Evolutionary conservation across 2,888 invertebrate genomes (phyloP).

Genomic region (Vanessa cardui): DNA sequence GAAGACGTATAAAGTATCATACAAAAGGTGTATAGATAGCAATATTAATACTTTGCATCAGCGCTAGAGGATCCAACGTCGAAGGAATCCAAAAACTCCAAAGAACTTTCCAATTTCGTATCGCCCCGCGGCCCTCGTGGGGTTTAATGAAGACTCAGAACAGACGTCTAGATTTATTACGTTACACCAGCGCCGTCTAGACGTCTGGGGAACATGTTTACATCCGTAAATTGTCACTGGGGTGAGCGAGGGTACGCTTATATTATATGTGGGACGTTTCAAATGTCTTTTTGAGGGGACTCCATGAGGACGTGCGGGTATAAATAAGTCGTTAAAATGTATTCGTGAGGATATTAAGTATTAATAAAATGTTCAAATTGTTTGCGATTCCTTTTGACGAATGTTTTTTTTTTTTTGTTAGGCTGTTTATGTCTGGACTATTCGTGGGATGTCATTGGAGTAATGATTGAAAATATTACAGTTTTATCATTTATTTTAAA

Average conservation of each 20-base stretch:
- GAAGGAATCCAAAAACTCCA: slow-evolving; percentile 35
- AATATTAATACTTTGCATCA: no score
- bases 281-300: slow-evolving; percentile 32
- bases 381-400: not conserved
- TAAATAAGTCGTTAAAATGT: slow-evolving; percentile 7
- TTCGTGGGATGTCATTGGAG: no score
- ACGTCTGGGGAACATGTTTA: slow-evolving; percentile 58
- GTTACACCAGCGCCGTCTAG: slow-evolving; percentile 54
- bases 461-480: no score
- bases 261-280: slow-evolving; percentile 35
- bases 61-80: slow-evolving; percentile 26
- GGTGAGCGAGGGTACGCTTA: slow-evolving; percentile 34
- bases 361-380: not conserved
- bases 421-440: not conserved
- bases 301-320: slow-evolving; percentile 13
- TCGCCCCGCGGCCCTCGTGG: slow-evolving; percentile 38
- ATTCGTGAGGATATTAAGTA: not conserved
- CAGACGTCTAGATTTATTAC: slow-evolving; percentile 49
- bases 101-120: slow-evolving; percentile 44
- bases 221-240: slow-evolving; percentile 59
- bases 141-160: slow-evolving; percentile 33
- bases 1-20: no score
- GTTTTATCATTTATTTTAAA: no score
- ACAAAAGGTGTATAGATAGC: no score
- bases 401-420: not conserved